phyloP scores from a whole-genome alignment of 2,797 vertebrate genomes.

The Atherinosoma microstoma region DNA sequence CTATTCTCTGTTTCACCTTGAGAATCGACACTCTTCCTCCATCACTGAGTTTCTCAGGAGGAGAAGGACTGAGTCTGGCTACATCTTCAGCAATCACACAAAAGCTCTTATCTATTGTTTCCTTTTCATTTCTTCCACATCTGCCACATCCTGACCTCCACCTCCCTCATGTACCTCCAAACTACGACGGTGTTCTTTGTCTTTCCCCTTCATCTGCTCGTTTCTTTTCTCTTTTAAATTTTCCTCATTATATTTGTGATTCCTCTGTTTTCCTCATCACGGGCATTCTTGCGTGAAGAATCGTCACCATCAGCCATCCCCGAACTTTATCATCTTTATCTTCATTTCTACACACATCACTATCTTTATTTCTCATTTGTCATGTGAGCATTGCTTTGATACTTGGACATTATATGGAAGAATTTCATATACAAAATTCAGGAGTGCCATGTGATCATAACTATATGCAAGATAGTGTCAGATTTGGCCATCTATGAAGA shows the following conservation, averaged over 20 bases:
- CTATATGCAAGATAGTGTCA: constrained; percentile 4
- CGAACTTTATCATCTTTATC: constrained; percentile 21
- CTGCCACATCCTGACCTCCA: constrained; percentile 36
- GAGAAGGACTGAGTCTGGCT: constrained; percentile 41
- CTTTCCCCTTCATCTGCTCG: constrained; percentile 24
- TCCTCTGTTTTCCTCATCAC: constrained; percentile 18
- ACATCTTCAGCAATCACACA: constrained; percentile 47
- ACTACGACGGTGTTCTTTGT: constrained; percentile 47
- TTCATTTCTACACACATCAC: constrained; percentile 6
- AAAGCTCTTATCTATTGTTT: constrained; percentile 42
- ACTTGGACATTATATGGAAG: neutral
- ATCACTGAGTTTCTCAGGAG: constrained; percentile 60
- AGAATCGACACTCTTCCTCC: constrained; percentile 52
- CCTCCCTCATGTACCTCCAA: constrained; percentile 28
- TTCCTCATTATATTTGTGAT: constrained; percentile 24
- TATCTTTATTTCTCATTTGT: constrained; percentile 21
- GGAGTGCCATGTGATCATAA: constrained; percentile 8
- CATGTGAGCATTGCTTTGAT: constrained; percentile 18
- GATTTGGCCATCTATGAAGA: neutral
- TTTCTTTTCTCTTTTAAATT: constrained; percentile 13
- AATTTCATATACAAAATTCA: constrained; percentile 3
- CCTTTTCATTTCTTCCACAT: constrained; percentile 61
- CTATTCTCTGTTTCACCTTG: constrained; percentile 66
- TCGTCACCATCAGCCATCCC: constrained; percentile 17
- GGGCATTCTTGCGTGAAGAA: constrained; percentile 29